Base-by-base conservation (phyloP, 2,113 vertebrate species). In the Sylvietta virens region DNA sequence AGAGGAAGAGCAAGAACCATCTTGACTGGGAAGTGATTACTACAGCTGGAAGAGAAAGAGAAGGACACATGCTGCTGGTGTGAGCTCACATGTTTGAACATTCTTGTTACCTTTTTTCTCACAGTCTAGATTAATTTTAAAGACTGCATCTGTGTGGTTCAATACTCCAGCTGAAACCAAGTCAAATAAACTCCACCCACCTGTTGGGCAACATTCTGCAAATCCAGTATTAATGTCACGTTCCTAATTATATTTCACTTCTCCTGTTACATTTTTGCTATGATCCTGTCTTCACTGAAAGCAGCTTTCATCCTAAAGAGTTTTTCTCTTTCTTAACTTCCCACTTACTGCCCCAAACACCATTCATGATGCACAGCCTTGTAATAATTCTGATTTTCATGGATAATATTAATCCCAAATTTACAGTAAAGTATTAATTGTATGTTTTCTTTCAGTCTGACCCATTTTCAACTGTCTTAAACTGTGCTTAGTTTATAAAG, bases 111-210 rank as follows among this genome's bases (percentile, higher is more conserved):
- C 80, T 94, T 83, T 94, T 95, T 95, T 45, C 65, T 88, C 86
- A 96, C 92, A 95, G 50, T 64, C 93, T 57, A 74, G 78, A 86
- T 74, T 77, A 78, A 53, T 93, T 94, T 89, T 70, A 57, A 82
- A 90, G 77, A 30, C 82, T 85, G 57, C 61, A 72, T 91, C 83
- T 91, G 86, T 58, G 77, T 31, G 66, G 90, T 84, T 73, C 89
- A 39, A 53, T 73, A 80, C 50, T 50, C 39, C 87, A 85, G 64
- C 67, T 87, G 86, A 96, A 97, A 88, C 5, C 18, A 85, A 82
- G 50, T 94, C 81, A 92, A 74, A 88, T 74, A 90, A 66, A 96
- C 95, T 77, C 97, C 94, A 78, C 87, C 90, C 96, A 97, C 97
- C 97, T 97, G 97, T 90, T 65, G n/a, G 74, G 90, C 39, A 57